phyloP scores from a whole-genome alignment of 2,797 vertebrate genomes.

The Delichon dasypus region DNA sequence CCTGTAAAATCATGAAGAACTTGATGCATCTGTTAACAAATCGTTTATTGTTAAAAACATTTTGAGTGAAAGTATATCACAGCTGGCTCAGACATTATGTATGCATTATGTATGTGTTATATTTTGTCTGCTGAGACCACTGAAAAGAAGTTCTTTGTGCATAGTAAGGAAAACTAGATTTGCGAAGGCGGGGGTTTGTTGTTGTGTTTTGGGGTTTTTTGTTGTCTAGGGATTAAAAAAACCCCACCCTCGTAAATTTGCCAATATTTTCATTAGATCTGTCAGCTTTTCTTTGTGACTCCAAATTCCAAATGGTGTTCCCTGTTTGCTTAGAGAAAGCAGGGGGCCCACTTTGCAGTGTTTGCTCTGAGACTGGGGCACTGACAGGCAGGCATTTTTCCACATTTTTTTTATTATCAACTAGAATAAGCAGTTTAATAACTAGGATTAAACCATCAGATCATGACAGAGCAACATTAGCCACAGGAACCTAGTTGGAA shows the following conservation, averaged over 20 bases:
- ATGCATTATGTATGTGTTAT: conserved; percentile 1
- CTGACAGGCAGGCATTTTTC: conserved; percentile 48
- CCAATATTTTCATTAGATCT: conserved; percentile 42
- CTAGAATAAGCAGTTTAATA: conserved; percentile 65
- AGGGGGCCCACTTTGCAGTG: conserved; percentile 8
- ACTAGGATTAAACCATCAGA: conserved; percentile 72
- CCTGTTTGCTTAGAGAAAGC: conserved; percentile 29
- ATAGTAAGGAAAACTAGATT: neutral
- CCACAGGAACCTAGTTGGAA: conserved; percentile 30
- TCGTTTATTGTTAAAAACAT: neutral
- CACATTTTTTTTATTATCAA: conserved; percentile 61
- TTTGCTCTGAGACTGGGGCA: conserved; percentile 52
- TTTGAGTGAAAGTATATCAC: conserved; percentile 37
- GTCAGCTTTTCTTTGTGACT: conserved; percentile 10
- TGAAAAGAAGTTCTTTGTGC: neutral
- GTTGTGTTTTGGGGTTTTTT: neutral
- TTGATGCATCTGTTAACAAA: conserved; percentile 56
- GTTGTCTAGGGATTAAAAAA: conserved; percentile 1
- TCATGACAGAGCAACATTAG: conserved; percentile 63
- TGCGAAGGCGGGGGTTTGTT: neutral
- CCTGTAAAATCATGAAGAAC: conserved; percentile 1
- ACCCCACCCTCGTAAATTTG: neutral
- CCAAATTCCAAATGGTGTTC: neutral
- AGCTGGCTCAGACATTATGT: conserved; percentile 23
- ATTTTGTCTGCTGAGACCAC: conserved; percentile 22